phyloP scores from a whole-genome alignment of 1,140 invertebrate species.

The Oreohelix idahoensis region DNA sequence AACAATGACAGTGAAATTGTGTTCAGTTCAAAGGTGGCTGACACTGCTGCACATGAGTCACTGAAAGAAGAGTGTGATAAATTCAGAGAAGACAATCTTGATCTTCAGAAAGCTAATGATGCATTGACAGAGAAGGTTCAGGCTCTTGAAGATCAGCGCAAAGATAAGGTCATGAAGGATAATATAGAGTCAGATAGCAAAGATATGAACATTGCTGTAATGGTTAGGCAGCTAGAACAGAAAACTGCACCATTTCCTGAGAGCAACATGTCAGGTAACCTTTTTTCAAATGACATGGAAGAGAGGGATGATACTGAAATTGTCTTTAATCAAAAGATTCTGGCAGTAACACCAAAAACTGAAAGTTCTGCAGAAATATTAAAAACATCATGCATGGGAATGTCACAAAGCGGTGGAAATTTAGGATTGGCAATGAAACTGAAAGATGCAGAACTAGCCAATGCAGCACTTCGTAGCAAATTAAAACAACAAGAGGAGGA shows the following conservation, averaged over 20 bases:
- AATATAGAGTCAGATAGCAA: not conserved
- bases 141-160: not conserved
- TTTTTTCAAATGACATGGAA: not conserved
- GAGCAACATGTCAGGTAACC: not conserved
- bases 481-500: conserved; percentile 53
- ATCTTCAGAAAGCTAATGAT: not conserved
- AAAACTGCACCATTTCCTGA: not conserved
- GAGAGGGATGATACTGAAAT: not conserved
- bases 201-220: conserved; percentile 20
- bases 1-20: not conserved
- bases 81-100: not conserved
- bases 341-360: not conserved
- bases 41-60: not conserved
- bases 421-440: conserved; percentile 23
- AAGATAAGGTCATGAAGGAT: not conserved
- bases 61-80: not conserved
- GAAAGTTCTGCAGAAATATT: not conserved
- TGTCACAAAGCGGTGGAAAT: not conserved
- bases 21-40: not conserved
- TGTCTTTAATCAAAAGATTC: not conserved
- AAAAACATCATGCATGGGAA: not conserved
- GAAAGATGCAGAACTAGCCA: conserved; percentile 51
- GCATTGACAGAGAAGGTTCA: conserved; percentile 5
- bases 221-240: conserved; percentile 11
- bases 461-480: conserved; percentile 39